Evolutionary conservation across 2,888 invertebrate species (phyloP).

Genomic region (Leucozona laternaria): DNA sequence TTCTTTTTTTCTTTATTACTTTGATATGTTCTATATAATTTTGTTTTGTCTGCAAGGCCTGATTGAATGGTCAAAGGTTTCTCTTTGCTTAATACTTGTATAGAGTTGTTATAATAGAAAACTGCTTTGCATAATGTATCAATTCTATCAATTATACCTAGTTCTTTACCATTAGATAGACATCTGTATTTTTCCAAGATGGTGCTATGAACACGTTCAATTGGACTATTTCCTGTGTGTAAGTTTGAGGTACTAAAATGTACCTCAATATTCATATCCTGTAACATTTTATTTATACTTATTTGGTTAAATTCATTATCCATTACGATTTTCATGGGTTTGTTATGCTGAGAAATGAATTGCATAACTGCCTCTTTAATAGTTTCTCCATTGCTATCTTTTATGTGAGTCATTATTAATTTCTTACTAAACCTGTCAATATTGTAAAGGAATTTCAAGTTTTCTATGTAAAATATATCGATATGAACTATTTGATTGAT

Average conservation of each 20-base stretch:
- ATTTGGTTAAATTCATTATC: background rate
- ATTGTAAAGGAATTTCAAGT: background rate
- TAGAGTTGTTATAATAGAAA: conserved; percentile 8
- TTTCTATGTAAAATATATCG: background rate
- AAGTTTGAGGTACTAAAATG: background rate
- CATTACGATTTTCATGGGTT: no score
- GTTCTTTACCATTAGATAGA: background rate
- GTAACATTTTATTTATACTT: conserved; percentile 4
- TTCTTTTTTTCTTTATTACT: conserved; percentile 4
- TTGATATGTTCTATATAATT: conserved; percentile 1
- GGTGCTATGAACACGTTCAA: background rate
- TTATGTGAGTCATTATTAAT: no score
- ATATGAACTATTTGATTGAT: background rate
- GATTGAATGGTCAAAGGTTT: background rate
- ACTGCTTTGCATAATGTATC: conserved; percentile 13
- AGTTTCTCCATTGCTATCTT: no score
- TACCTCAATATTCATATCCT: background rate
- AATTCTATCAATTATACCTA: conserved; percentile 3
- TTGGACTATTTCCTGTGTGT: background rate
- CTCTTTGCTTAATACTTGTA: conserved; percentile 2
- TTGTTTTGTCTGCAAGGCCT: background rate
- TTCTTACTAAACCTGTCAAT: no score
- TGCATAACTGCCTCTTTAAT: no score
- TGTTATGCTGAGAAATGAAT: no score
- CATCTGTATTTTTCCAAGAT: background rate